Conservation (phyloP, 1,140 invertebrate species). For the Zaprionus tsacasi region DNA sequence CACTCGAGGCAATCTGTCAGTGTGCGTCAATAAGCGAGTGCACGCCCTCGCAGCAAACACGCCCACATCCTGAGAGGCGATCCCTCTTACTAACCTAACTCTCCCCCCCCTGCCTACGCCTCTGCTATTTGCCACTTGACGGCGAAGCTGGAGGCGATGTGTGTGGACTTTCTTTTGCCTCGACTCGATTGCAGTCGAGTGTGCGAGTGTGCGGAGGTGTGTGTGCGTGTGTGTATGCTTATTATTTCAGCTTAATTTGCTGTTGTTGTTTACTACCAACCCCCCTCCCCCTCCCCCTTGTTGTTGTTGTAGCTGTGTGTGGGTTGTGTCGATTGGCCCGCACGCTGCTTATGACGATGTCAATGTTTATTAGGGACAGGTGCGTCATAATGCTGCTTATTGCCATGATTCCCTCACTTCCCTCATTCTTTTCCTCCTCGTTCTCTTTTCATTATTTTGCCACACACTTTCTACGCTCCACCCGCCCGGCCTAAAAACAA, state of each 20-base stretch:
- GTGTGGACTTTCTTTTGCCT: constrained; percentile 34
- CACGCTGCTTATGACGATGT: constrained; percentile 29
- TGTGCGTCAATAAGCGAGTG: constrained; percentile 2
- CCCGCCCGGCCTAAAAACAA: background rate
- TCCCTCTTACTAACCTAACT: background rate
- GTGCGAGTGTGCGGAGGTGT: background rate
- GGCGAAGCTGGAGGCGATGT: constrained; percentile 1
- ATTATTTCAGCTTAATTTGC: constrained; percentile 42
- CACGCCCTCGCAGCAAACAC: constrained; percentile 4
- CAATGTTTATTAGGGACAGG: constrained; percentile 43
- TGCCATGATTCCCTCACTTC: background rate
- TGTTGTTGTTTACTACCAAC: no score
- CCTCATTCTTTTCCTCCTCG: background rate
- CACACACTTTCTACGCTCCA: background rate
- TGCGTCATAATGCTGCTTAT: constrained; percentile 44
- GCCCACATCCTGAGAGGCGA: background rate
- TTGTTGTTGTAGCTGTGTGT: constrained; percentile 15
- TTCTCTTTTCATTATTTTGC: background rate
- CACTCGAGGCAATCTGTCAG: constrained; percentile 17
- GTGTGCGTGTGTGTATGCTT: constrained; percentile 19
- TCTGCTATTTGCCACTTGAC: background rate
- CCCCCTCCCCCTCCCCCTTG: no score
- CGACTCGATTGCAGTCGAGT: constrained; percentile 18
- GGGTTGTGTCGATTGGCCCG: constrained; percentile 24
- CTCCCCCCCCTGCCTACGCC: background rate